Base-by-base conservation (phyloP, 1,140 invertebrate species). In the Drosophila pandora region DNA sequence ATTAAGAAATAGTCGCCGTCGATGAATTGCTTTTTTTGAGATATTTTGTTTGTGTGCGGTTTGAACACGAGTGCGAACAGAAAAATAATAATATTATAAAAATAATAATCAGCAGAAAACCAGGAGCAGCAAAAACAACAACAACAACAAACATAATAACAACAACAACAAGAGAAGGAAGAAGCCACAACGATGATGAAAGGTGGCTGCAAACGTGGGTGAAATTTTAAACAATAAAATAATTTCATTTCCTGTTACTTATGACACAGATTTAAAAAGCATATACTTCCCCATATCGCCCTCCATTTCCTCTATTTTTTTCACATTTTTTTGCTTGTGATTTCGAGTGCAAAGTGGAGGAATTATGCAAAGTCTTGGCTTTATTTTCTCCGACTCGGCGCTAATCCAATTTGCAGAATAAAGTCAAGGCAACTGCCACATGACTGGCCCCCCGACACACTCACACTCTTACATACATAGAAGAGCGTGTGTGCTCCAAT, bases 341-440 rank as follows among this genome's bases (percentile, higher is more conserved):
- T 23, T 22, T 37, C 12, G 34, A 37, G 34, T 9, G 13, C 17
- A 21, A 47, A 47, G 43, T 47, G 21, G 41, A 2, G 43, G 61
- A 52, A 79, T 76, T 79, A 76, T 63, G 61, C 64, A 60, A 77
- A 77, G 59, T 58, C 47, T 70, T 50, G 50, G 30, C 55, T 59
- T 78, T 52, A 37, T 37, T 37, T 37, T 37, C 12, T 37, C 34
- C 34, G 34, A 37, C 34, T 37, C 34, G 34, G 58, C 57, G 70
- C 67, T 87, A 87, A 87, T 87, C 79, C 79, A 87, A 87, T 87
- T 87, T 87, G 75, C 62, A 55, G 53, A 23, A 52, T 49, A 61
- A 23, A 47, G 43, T 47, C 43, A 23, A 47, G 43, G 43, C 63
- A 79, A 21, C 41, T 43, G 41, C 34, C 34, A 60, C 79, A 37